Conservation (phyloP, 2,888 invertebrate species). For the Drosophila borealis region DNA sequence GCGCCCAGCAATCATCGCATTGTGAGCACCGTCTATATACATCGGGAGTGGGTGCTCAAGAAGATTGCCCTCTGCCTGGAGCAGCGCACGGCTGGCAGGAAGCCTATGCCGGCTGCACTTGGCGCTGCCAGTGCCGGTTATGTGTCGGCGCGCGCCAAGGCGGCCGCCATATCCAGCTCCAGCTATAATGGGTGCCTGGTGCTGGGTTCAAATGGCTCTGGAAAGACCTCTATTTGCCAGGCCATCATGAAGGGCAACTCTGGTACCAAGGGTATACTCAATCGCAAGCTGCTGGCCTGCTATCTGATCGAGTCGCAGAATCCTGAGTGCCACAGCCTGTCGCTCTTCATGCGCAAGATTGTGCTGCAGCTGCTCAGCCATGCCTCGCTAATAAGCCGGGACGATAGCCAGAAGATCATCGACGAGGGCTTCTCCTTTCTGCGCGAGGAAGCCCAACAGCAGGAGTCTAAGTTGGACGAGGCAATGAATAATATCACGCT, state of each 20-base stretch:
- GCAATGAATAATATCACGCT: constrained; percentile 82
- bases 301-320: constrained; percentile 95
- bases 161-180: constrained; percentile 79
- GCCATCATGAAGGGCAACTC: constrained; percentile 86
- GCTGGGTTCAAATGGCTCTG: constrained; percentile 96
- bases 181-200: constrained; percentile 92
- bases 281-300: constrained; percentile 92
- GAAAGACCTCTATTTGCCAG: constrained; percentile 95
- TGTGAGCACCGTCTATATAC: constrained; percentile 82
- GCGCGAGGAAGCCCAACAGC: constrained; percentile 82
- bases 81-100: constrained; percentile 92
- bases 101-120: constrained; percentile 83
- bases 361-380: constrained; percentile 94
- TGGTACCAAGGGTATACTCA: constrained; percentile 85
- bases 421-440: constrained; percentile 83
- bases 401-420: constrained; percentile 80
- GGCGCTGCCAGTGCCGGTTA: constrained; percentile 66
- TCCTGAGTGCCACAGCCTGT: constrained; percentile 93
- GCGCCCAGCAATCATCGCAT: constrained; percentile 64
- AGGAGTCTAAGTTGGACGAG: constrained; percentile 81
- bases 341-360: constrained; percentile 93
- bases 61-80: constrained; percentile 96
- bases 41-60: constrained; percentile 97
- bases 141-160: constrained; percentile 81
- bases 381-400: constrained; percentile 85